Conservation (phyloP, 1,140 invertebrate genomes). For the Hestina assimilis region DNA sequence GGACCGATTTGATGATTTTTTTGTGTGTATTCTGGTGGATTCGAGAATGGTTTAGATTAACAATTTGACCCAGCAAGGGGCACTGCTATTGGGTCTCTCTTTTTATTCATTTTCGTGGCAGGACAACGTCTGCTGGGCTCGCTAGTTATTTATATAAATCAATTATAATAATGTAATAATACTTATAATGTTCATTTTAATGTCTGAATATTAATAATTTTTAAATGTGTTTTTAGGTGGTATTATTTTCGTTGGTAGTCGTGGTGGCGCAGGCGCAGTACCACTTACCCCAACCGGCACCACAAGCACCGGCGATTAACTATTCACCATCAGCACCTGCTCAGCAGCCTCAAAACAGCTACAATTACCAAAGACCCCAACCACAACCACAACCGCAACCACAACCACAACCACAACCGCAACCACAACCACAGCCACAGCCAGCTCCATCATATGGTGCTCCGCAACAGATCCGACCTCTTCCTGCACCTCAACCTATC, state of each 20-base stretch:
- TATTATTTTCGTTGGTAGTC: constrained; percentile 48
- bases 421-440: constrained; percentile 14
- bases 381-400: constrained; percentile 20
- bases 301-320: constrained; percentile 44
- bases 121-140: no score
- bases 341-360: constrained; percentile 22
- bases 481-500: constrained; percentile 7
- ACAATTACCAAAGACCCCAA: constrained; percentile 31
- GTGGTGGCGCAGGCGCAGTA: constrained; percentile 61
- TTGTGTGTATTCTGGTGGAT: no score
- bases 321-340: constrained; percentile 35
- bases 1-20: no score
- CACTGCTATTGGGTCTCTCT: no score
- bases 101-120: no score
- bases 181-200: neutral
- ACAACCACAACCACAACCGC: constrained; percentile 15
- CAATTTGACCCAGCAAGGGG: no score
- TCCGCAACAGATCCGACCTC: constrained; percentile 17
- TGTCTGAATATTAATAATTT: neutral
- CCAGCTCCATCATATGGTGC: constrained; percentile 7
- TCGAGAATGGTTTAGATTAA: no score
- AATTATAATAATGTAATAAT: no score
- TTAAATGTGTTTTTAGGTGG: constrained; percentile 49
- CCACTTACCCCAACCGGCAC: constrained; percentile 51
- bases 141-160: no score